phyloP scores from a whole-genome alignment of 2,797 vertebrate genomes.

The Lacerta agilis region DNA sequence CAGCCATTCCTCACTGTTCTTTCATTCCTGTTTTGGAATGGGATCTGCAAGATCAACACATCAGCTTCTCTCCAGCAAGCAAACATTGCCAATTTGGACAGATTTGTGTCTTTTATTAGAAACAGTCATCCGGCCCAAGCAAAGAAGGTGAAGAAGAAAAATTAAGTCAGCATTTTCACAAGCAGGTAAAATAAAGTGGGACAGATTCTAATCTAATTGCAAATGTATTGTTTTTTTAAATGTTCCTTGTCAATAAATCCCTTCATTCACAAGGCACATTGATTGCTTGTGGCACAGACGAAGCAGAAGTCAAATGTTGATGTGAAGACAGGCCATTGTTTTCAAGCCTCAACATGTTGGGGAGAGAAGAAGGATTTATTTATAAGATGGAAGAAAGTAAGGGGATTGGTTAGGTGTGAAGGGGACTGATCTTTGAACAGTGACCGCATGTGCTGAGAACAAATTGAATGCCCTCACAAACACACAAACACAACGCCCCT shows the following conservation, averaged over 20 bases:
- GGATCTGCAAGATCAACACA: fast-evolving
- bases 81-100: slow-evolving; percentile 31
- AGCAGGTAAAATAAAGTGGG: slow-evolving; percentile 64
- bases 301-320: slow-evolving; percentile 21
- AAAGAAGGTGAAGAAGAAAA: slow-evolving; percentile 39
- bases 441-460: slow-evolving; percentile 12
- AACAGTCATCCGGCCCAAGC: slow-evolving; percentile 32
- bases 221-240: slow-evolving; percentile 63
- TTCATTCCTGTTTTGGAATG: not conserved
- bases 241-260: slow-evolving; percentile 55
- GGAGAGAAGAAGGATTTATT: slow-evolving; percentile 27
- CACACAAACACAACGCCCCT: not conserved
- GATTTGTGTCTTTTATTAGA: slow-evolving; percentile 56
- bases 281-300: slow-evolving; percentile 29
- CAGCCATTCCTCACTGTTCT: not conserved
- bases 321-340: slow-evolving; percentile 13
- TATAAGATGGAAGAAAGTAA: slow-evolving; percentile 27
- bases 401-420: slow-evolving; percentile 41
- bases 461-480: not conserved
- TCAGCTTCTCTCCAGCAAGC: slow-evolving; percentile 49
- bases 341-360: slow-evolving; percentile 25
- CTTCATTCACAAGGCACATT: slow-evolving; percentile 49
- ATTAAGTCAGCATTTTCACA: slow-evolving; percentile 59
- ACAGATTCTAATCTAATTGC: slow-evolving; percentile 70
- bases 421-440: not conserved